A percentile compares a stretch with the other conserved stretches of the same genome.
Conservation (phyloP, 2,113 vertebrate species). For the Scartelaos histophorus region DNA sequence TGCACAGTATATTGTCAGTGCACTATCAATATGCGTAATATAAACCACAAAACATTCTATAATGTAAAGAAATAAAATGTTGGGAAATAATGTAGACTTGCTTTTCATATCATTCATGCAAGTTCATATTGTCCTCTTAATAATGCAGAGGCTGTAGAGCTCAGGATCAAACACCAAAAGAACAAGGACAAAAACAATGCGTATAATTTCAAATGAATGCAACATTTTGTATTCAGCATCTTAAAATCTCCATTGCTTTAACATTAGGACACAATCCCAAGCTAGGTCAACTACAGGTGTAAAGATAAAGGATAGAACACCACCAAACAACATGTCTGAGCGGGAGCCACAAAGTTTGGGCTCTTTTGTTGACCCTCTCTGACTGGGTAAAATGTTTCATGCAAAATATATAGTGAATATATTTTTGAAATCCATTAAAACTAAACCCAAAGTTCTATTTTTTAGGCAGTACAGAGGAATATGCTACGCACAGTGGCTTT, state of each 20-base stretch:
- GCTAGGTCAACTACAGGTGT: background rate
- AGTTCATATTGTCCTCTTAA: background rate
- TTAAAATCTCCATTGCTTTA: no score
- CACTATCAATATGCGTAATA: background rate
- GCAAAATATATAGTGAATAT: no score
- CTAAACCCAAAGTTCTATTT: background rate
- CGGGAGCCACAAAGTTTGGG: background rate
- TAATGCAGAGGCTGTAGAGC: background rate
- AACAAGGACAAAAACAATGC: no score
- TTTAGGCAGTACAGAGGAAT: slow-evolving; percentile 25
- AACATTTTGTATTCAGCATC: no score
- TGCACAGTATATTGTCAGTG: background rate
- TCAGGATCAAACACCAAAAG: no score
- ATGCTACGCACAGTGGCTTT: slow-evolving; percentile 30
- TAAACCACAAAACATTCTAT: background rate
- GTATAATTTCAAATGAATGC: no score
- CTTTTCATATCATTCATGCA: background rate
- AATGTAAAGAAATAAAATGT: background rate
- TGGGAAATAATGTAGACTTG: background rate
- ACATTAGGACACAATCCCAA: no score
- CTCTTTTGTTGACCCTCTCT: background rate
- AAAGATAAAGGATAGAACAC: background rate
- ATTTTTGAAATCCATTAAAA: background rate
- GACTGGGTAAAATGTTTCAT: background rate
- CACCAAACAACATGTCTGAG: background rate